These are phyloP conservation scores for Candoia aspera DNA, from an alignment of 2,113 vertebrate genomes.

Conservation along the genomic window DNA sequence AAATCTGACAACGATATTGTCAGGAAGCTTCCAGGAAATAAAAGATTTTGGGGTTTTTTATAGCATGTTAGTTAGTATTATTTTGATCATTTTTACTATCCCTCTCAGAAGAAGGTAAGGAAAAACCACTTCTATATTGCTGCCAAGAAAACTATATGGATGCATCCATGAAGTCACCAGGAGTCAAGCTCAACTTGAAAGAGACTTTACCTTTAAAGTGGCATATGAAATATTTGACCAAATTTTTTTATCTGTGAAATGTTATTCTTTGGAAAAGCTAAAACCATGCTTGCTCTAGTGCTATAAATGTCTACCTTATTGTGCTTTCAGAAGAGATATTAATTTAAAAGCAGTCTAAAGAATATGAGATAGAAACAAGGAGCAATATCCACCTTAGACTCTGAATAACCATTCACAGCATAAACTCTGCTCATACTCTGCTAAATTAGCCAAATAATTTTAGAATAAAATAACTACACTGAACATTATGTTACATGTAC, in stretches of 20 bases:
- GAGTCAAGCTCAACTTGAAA: no score
- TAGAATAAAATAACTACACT: neutral
- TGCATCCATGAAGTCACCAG: no score
- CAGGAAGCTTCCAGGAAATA: neutral
- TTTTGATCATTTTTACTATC: neutral
- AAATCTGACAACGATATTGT: neutral
- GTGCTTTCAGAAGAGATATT: no score
- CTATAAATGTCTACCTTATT: no score
- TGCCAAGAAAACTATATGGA: no score
- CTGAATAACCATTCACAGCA: neutral
- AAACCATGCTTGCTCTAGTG: no score
- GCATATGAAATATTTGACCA: neutral
- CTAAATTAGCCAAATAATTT: neutral
- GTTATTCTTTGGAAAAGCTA: neutral
- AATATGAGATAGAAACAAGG: neutral
- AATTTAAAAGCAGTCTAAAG: neutral
- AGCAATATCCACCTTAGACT: neutral
- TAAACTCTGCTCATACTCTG: neutral
- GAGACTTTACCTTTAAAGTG: neutral
- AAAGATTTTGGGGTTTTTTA: neutral
- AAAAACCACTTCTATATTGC: no score
- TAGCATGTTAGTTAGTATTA: neutral
- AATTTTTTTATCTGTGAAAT: neutral
- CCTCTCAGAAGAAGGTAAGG: no score
- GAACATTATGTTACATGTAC: neutral